Evolutionary conservation across 1,140 invertebrate species (phyloP), one percentile per base, ranked within the genome.

Genomic region (Diachasmimorpha longicaudata): DNA sequence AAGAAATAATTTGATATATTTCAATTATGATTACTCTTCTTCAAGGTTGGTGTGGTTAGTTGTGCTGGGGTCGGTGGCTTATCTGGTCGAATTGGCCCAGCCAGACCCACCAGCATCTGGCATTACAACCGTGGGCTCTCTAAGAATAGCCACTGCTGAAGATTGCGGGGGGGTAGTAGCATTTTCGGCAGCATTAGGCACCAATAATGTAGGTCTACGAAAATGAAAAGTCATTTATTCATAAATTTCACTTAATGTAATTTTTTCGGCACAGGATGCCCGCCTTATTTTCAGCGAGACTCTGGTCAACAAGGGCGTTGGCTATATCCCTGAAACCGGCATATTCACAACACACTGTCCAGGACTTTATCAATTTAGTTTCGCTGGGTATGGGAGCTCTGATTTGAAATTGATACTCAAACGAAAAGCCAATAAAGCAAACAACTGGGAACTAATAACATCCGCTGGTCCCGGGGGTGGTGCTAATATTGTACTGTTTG

Each of bases 291-390:
- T 87, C 42, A 66, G 81, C 5, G 79, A 87, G 70, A 87, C 86
- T 16, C 75, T 86, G 52, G 80, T 90, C 4, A 89, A 91, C 81
- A 85, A 88, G 76, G 89, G 89, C 52, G 88, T 91, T 19, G 90
- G 89, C 44, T 91, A 90, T 78, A 85, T 83, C 36, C 81, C 85
- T 1, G 84, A 90, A 70, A 88, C 88, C 6, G 90, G 90, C 25
- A 87, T 88, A 36, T 91, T 91, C 79, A 90, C 88, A 25, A 88
- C 87, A 0, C 87, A 90, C 77, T 91, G 90, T 79, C 89, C 90
- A 14, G 90, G 90, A 37, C 82, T 90, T 10, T 91, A 91, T 74
- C 90, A 90, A 75, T 90, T 91, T 79, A 87, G 87, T 39, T 90
- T 90, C 77, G 85, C 88, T 16, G 89, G 86, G 13, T 86, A 87